Evolutionary conservation across 2,797 vertebrate species (phyloP), one percentile per base, ranked within the genome.

Genomic region (Threskiornis aethiopicus): DNA sequence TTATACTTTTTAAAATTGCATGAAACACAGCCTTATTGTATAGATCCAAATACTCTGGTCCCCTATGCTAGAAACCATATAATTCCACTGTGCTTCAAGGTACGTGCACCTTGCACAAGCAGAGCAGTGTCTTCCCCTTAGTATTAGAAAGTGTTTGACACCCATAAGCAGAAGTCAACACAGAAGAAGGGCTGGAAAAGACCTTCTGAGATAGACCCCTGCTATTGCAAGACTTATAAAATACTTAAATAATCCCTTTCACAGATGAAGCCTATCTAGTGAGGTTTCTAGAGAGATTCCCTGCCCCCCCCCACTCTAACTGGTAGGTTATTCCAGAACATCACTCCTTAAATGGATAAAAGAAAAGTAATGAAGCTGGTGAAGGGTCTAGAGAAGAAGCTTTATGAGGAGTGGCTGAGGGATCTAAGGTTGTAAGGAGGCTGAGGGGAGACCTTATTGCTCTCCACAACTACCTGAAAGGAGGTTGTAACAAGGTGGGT

Each of bases 321-420:
- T 62, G 12, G 44, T 10, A 21, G 5, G 6, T 64, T 90, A n/a
- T 57, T 71, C 49, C 46, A 90, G 44, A 88, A 18, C 5, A 75
- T 33, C 44, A 35, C 10, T 86, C 10, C 22, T 55, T 52, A 75
- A 55, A 57, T 1, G 4, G 4, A 4, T 78, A n/a, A 62, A 73
- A 76, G 46, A 51, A 44, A 39, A 78, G 11, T 10, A 54, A 28
- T 3, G 4, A 70, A 85, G 9, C 13, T 67, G 5, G 7, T n/a
- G 65, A 75, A 71, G 28, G 9, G 9, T 78, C 24, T 89, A 33
- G 20, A 51, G 16, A 17, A 54, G 2, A 41, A 80, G 26, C 10
- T 33, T 39, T 46, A 58, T 0, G 1, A 86, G 42, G 18, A 76
- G 26, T 1, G 2, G 9, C 19, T 76, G 37, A 79, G 18, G 11